Percentiles rank a stretch among this genome's conserved stretches.
phyloP scores from a whole-genome alignment of 2,797 vertebrate species.

The Gymnoscopelus microlampas region DNA sequence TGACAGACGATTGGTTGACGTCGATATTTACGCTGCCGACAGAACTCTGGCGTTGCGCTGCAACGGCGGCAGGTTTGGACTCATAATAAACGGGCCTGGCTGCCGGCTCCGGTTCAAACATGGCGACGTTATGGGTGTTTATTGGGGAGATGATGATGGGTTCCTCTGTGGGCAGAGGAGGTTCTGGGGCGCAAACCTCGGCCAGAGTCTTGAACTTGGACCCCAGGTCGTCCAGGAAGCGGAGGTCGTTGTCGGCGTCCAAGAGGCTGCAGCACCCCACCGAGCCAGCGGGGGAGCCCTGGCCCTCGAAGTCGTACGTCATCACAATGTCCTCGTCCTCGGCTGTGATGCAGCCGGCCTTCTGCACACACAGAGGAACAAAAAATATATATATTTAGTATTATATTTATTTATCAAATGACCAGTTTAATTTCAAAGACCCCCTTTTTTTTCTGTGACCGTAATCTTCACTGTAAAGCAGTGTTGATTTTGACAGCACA shows the following conservation, averaged over 20 bases:
- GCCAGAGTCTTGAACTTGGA: slow-evolving; percentile 86
- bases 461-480: no score
- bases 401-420: neutral
- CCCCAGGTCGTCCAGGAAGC: slow-evolving; percentile 82
- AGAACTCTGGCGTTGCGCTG: slow-evolving; percentile 1
- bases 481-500: no score
- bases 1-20: slow-evolving; percentile 1
- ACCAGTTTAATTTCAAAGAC: no score
- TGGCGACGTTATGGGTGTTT: slow-evolving; percentile 38
- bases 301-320: slow-evolving; percentile 80
- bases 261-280: slow-evolving; percentile 81
- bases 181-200: slow-evolving; percentile 78
- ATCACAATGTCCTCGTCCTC: slow-evolving; percentile 74
- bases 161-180: slow-evolving; percentile 14
- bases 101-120: slow-evolving; percentile 31
- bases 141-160: slow-evolving; percentile 10
- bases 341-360: slow-evolving; percentile 64
- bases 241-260: slow-evolving; percentile 79
- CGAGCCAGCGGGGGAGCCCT: slow-evolving; percentile 73
- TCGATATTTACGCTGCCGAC: slow-evolving; percentile 51
- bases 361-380: slow-evolving; percentile 65
- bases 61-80: slow-evolving; percentile 10
- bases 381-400: slow-evolving; percentile 22
- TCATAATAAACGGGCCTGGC: neutral
- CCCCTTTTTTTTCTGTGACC: neutral